Conservation (phyloP, 2,888 invertebrate species). For the Philonicus albiceps region DNA sequence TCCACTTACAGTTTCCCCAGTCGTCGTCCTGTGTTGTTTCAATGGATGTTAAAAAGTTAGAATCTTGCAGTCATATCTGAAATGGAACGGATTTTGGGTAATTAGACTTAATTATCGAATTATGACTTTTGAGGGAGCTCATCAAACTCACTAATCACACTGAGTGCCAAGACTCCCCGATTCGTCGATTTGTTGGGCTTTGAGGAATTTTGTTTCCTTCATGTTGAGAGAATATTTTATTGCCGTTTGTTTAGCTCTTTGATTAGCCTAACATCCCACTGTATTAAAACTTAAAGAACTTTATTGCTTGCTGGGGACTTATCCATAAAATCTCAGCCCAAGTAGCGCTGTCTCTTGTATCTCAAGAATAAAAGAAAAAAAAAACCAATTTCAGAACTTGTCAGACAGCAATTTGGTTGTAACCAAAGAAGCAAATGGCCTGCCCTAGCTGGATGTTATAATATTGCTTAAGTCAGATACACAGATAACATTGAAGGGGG, state of each 20-base stretch:
- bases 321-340: not conserved
- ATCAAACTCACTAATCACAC: not conserved
- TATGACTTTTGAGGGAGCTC: not conserved
- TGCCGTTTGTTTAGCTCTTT: not conserved
- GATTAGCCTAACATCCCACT: not conserved
- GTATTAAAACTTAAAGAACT: not conserved
- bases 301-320: not conserved
- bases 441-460: not conserved
- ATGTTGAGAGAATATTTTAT: not conserved
- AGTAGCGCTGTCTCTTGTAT: not conserved
- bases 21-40: not conserved
- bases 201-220: not conserved
- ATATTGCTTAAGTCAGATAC: not conserved
- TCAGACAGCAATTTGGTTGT: not conserved
- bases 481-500: not conserved
- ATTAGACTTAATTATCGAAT: not conserved
- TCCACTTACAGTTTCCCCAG: not conserved
- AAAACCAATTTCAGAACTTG: not conserved
- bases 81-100: not conserved
- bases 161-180: not conserved
- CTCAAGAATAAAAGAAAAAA: not conserved
- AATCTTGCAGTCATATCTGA: not conserved
- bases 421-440: not conserved
- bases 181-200: not conserved
- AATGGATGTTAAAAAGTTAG: not conserved